Evolutionary conservation across 2,113 vertebrate species (phyloP), one percentile per base, ranked within the genome.

Genomic region (Dasyurus viverrinus): DNA sequence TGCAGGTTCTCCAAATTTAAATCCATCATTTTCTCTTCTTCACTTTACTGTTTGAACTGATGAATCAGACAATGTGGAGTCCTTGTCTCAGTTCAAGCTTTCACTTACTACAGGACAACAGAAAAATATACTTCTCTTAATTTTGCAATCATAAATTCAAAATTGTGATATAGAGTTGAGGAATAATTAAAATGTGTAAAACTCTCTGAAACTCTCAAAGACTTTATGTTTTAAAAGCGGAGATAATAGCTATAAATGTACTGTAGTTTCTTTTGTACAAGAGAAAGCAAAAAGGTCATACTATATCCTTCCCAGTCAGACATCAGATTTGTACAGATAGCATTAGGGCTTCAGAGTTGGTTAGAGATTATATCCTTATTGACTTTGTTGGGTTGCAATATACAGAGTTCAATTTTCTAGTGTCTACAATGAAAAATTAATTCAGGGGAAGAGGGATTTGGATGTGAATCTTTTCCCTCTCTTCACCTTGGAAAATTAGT

Each of bases 291-390:
- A 68, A 36, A 27, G 36, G 30, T 68, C 27, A 16, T 36, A 68
- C 30, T 36, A 68, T 68, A 36, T 68, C 30, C 11, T 27, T 60
- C 27, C 30, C 27, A 55, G 55, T 57, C 26, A 60, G 57, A 30
- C 30, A 68, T 68, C 30, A 36, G 10, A 30, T 30, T 60, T 60
- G 57, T 60, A 60, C 9, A 60, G 57, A 60, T 30, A 30, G 57
- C 57, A 30, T 60, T 60, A 60, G 57, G 57, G 27, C 26, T 27
- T 27, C 53, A 90, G 53, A 89, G 23, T 94, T 94, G 96, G 53
- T 96, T 96, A 90, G 42, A 27, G 68, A 60, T 97, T 57, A 90
- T 50, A 89, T 57, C 46, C 53, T 96, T 55, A 94, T 54, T 54
- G 93, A 91, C 95, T 27, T 48, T 89, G 95, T 96, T 96, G 54